Evolutionary conservation across 64 coral and sea anemone species (phyloP).

Genomic region (Montipora capricornis): DNA sequence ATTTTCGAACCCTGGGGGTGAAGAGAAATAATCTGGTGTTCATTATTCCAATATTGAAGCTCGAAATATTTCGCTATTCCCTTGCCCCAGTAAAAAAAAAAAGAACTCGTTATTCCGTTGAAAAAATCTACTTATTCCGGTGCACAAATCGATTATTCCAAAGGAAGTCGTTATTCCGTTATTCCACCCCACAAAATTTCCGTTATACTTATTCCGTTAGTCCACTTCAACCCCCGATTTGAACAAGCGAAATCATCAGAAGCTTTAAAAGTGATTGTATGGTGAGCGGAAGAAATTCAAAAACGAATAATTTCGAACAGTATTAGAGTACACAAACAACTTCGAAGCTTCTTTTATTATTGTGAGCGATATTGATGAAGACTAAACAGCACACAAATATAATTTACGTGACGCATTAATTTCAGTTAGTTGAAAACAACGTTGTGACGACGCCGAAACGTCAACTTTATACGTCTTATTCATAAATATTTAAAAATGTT

Average conservation of each 20-base stretch:
- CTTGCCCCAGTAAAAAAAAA: neutral
- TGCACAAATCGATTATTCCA: neutral
- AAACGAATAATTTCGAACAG: no score
- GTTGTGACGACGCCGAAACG: no score
- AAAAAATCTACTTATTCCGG: neutral
- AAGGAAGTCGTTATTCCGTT: neutral
- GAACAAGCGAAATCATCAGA: neutral
- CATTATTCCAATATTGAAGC: neutral
- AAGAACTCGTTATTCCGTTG: neutral
- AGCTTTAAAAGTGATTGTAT: no score
- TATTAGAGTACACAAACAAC: no score
- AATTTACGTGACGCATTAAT: no score
- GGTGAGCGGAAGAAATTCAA: no score
- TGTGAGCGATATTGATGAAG: no score
- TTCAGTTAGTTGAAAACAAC: no score
- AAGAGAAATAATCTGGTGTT: neutral
- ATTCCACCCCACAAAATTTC: neutral
- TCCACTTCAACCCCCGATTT: neutral
- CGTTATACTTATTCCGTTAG: neutral
- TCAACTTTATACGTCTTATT: no score
- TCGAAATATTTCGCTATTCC: neutral
- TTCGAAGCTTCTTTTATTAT: no score
- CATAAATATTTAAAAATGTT: no score
- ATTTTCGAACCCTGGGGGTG: neutral
- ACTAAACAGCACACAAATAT: no score